Percentiles rank a stretch among this genome's conserved stretches.
These are phyloP conservation scores for Calephelis nemesis DNA, from an alignment of 1,140 invertebrate genomes.

Conservation along the genomic window DNA sequence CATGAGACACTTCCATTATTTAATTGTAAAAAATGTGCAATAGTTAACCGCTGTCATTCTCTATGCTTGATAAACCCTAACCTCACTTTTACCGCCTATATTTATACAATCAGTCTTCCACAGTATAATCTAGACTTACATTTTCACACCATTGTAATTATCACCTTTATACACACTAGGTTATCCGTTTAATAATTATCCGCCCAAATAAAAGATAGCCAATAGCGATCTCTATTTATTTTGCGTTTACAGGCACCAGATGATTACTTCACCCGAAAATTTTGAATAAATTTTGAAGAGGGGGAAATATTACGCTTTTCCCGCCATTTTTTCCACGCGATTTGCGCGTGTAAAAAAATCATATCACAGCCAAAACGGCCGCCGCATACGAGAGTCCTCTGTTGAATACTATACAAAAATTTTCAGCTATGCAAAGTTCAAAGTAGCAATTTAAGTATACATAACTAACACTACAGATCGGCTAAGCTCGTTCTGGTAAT, in stretches of 20 bases:
- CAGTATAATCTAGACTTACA: conserved; percentile 19
- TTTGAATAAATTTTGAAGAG: background rate
- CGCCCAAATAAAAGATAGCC: background rate
- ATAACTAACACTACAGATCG: background rate
- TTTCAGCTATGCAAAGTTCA: background rate
- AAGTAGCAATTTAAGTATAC: conserved; percentile 8
- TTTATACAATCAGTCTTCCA: conserved; percentile 37
- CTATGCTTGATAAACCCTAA: conserved; percentile 2
- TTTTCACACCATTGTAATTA: background rate
- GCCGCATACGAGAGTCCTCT: conserved; percentile 35
- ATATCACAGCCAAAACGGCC: conserved; percentile 68
- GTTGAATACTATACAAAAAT: conserved; percentile 3
- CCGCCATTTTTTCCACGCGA: background rate
- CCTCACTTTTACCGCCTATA: conserved; percentile 15
- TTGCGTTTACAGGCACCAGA: background rate
- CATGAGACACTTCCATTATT: background rate
- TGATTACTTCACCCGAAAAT: background rate
- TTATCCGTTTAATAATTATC: background rate
- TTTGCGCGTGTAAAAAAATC: conserved; percentile 19
- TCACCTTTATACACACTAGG: background rate
- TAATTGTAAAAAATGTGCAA: background rate
- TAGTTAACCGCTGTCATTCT: background rate
- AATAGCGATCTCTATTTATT: background rate
- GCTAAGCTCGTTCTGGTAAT: conserved; percentile 1
- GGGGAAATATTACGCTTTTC: background rate